Conservation (phyloP, 2,888 invertebrate species). For the Euproctis similis region DNA sequence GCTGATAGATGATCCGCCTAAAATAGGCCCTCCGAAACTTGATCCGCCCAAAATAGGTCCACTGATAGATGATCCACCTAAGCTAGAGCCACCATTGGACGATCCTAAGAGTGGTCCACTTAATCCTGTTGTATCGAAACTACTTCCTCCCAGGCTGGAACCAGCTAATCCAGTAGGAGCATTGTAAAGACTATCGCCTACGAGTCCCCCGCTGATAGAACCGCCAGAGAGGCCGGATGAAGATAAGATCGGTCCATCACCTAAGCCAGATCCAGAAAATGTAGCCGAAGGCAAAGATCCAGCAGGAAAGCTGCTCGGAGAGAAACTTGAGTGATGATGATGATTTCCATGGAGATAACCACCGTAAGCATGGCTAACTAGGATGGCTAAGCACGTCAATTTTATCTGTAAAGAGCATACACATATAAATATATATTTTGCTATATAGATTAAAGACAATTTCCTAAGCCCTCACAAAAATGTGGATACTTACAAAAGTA, state of each 20-base stretch:
- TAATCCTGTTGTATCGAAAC: not conserved
- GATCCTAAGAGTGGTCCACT: conserved; percentile 1
- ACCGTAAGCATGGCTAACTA: conserved; percentile 55
- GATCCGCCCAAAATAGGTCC: not conserved
- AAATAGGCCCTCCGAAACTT: not conserved
- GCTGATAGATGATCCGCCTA: not conserved
- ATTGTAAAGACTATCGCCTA: not conserved
- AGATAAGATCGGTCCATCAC: conserved; percentile 11
- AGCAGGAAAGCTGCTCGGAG: conserved; percentile 59
- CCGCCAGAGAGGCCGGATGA: not conserved
- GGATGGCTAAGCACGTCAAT: conserved; percentile 58
- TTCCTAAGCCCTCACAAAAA: too few species aligned
- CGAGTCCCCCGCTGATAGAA: not conserved
- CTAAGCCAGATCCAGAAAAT: conserved; percentile 38
- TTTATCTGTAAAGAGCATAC: conserved; percentile 51
- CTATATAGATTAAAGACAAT: too few species aligned
- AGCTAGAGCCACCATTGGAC: not conserved
- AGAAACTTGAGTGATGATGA: conserved; percentile 49
- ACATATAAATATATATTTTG: too few species aligned
- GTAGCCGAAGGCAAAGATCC: conserved; percentile 62
- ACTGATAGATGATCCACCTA: conserved; percentile 1
- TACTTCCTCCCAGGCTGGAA: not conserved
- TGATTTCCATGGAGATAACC: conserved; percentile 45
- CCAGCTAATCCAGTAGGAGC: conserved; percentile 3
- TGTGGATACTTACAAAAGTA: conserved; percentile 58